Evolutionary conservation across 2,888 invertebrate species (phyloP).

Genomic region (Trilocha varians): DNA sequence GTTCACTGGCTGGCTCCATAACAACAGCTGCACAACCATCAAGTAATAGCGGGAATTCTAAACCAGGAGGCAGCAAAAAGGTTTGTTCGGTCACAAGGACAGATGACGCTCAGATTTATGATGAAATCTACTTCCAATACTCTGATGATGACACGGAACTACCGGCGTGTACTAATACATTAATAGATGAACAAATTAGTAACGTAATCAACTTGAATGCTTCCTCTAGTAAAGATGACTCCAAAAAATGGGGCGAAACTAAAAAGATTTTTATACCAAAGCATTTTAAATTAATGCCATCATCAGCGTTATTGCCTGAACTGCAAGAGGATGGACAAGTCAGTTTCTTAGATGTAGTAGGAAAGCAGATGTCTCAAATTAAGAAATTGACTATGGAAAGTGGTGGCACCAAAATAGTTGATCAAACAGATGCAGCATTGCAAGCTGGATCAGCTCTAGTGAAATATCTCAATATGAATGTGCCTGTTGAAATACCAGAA

Average conservation of each 20-base stretch:
- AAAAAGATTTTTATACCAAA: constrained; percentile 55
- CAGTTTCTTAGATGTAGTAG: constrained; percentile 56
- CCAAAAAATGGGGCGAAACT: constrained; percentile 51
- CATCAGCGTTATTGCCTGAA: constrained; percentile 46
- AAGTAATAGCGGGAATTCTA: constrained; percentile 58
- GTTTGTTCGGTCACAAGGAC: constrained; percentile 52
- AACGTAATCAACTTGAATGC: constrained; percentile 69
- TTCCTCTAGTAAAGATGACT: constrained; percentile 61
- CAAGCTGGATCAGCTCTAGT: constrained; percentile 51
- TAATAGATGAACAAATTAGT: constrained; percentile 63
- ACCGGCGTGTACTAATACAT: constrained; percentile 58
- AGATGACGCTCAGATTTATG: constrained; percentile 53
- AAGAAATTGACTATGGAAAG: constrained; percentile 64
- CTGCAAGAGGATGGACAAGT: constrained; percentile 49
- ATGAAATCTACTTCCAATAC: constrained; percentile 70
- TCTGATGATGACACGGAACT: constrained; percentile 74
- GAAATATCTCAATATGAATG: constrained; percentile 58
- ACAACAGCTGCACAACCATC: constrained; percentile 59
- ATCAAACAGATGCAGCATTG: constrained; percentile 55
- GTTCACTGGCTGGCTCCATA: constrained; percentile 63
- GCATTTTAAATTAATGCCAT: constrained; percentile 51
- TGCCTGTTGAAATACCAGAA: constrained; percentile 62
- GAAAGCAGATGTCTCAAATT: constrained; percentile 49
- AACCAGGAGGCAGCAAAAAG: constrained; percentile 71
- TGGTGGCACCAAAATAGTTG: constrained; percentile 53